Base-by-base conservation (phyloP, 2,888 invertebrate species). In the Callimorpha dominula region DNA sequence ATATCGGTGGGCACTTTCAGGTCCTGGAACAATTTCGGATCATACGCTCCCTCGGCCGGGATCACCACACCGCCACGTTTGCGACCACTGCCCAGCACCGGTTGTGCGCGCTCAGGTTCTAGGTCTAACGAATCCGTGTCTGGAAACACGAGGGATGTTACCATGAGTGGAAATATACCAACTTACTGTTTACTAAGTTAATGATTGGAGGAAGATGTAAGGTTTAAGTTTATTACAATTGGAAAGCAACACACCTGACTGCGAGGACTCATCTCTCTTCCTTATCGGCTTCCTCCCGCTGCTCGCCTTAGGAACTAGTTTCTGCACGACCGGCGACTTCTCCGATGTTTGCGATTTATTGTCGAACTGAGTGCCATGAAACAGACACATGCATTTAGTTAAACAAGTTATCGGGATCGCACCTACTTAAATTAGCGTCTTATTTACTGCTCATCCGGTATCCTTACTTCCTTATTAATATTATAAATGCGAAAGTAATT, bases 11-110 rank as follows among this genome's bases (percentile, higher is more conserved):
- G 97, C 68, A 98, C 97, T 74, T 97, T 96, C 75, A 99, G 93
- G 88, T 98, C 97, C 79, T 98, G 98, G 95, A 97, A 99, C 83
- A 98, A 97, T 80, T 97, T 97, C 3, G 98, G 98, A 92, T 99
- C 98, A 91, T 99, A 99, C 43, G 96, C 96, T 0, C 96, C 96
- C 76, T 96, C 95, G 0, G 94, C 93, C 0, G 95, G 96, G 60
- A 95, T 90, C 60, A 95, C 95, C 60, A 94, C 92, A 0, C 94
- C 94, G 0, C 81, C 87, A 7, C 92, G 87, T 83, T 91, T 89
- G 77, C 91, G 88, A 2, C 91, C 89, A 73, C 92, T 91, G n/a
- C 90, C 89, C 46, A 80, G 71, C 54, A 85, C 63, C 0, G 86
- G 87, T 46, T 87, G 86, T 7, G 86, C 72, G 43, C 86, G 86